These are phyloP conservation scores for Morus bassanus DNA, from an alignment of 2,797 vertebrate species.

Conservation along the genomic window DNA sequence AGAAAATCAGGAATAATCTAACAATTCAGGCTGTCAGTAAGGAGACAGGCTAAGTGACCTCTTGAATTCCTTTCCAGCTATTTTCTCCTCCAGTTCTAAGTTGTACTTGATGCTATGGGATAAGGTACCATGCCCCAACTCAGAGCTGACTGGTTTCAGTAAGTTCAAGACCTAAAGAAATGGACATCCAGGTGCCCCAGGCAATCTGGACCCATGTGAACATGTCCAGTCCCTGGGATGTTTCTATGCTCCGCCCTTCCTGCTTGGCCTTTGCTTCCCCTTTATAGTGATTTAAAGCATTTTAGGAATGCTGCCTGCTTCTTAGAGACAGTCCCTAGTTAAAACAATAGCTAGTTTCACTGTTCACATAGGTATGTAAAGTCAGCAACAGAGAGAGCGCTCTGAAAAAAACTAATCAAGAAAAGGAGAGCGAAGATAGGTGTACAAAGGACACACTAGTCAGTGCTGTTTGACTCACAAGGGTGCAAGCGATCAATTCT, in stretches of 20 bases:
- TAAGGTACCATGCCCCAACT: background rate
- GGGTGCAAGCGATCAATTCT: background rate
- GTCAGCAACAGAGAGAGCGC: background rate
- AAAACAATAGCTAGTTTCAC: background rate
- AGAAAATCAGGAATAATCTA: background rate
- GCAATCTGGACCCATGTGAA: background rate
- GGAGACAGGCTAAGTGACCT: background rate
- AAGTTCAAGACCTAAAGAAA: background rate
- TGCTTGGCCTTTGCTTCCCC: background rate
- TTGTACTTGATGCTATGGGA: background rate
- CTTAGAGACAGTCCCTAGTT: background rate
- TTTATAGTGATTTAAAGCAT: background rate
- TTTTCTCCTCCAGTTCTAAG: background rate
- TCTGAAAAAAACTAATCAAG: background rate
- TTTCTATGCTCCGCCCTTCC: background rate
- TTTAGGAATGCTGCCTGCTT: background rate
- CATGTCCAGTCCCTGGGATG: background rate
- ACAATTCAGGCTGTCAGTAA: background rate
- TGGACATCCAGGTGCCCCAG: background rate
- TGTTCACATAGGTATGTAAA: background rate
- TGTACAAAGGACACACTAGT: background rate
- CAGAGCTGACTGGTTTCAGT: background rate
- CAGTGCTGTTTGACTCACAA: background rate
- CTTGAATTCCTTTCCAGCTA: background rate
- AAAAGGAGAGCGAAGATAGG: background rate